Percentiles rank a stretch among this genome's conserved stretches.
phyloP scores from a whole-genome alignment of 2,797 vertebrate species.

The Alfaro cultratus region DNA sequence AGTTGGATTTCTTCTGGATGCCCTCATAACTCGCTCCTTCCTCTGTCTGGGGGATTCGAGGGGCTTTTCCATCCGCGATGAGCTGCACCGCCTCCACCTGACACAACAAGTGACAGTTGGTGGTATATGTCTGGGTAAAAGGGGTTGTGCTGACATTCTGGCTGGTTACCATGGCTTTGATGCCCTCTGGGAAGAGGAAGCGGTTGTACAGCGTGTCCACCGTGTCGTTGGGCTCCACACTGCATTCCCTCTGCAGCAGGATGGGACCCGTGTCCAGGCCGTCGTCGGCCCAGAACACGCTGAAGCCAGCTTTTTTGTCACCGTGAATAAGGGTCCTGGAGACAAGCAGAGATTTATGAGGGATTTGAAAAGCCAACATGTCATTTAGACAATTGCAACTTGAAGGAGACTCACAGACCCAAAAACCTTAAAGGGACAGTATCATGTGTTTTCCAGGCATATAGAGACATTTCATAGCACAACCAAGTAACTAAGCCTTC shows the following conservation, averaged over 20 bases:
- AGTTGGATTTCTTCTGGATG: conserved; percentile 94
- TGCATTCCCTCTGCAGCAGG: conserved; percentile 90
- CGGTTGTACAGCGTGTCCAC: conserved; percentile 95
- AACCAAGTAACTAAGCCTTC: too few relatives aligned
- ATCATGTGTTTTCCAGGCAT: too few relatives aligned
- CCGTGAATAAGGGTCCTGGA: conserved; percentile 95
- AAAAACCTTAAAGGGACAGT: not conserved
- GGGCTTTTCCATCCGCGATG: conserved; percentile 92
- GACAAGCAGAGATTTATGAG: not conserved
- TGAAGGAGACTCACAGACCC: not conserved
- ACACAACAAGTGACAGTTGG: conserved; percentile 1
- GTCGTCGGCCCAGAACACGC: conserved; percentile 97
- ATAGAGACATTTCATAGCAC: too few relatives aligned
- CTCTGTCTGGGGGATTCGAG: conserved; percentile 85
- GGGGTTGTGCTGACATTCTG: not conserved
- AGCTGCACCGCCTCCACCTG: conserved; percentile 96
- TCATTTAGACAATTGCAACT: not conserved
- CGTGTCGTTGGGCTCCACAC: conserved; percentile 89
- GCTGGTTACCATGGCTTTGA: conserved; percentile 91
- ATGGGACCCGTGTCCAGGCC: conserved; percentile 96
- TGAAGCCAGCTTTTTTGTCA: conserved; percentile 92
- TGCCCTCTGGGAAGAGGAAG: conserved; percentile 96
- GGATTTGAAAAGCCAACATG: not conserved
- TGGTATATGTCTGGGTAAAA: not conserved
- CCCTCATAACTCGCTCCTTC: conserved; percentile 95